Evolutionary conservation across 2,113 vertebrate genomes (phyloP).

Genomic region (Heliornis fulica): DNA sequence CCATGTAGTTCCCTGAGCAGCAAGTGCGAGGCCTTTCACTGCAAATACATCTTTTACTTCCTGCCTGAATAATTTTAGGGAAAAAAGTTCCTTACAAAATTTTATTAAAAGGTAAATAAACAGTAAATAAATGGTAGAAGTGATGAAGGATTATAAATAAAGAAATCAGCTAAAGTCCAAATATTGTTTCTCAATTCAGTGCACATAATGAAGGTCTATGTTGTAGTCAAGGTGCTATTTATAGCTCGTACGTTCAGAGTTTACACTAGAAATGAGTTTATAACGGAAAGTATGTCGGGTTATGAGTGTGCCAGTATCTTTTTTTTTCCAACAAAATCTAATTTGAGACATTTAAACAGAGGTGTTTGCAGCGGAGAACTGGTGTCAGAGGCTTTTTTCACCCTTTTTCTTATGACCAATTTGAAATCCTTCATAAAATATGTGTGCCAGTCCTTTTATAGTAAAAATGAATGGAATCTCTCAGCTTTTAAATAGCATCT

Average conservation of each 20-base stretch:
- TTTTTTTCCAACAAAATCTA: conserved; percentile 41
- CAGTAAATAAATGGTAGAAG: not conserved
- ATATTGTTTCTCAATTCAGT: not conserved
- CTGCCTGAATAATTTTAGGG: not conserved
- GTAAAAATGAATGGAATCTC: conserved; percentile 6
- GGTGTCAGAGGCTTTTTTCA: not conserved
- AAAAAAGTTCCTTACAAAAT: not conserved
- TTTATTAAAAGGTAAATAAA: not conserved
- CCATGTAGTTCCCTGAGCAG: not conserved
- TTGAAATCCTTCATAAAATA: not conserved
- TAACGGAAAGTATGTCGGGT: conserved; percentile 33
- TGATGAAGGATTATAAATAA: not conserved
- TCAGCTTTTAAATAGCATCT: not conserved
- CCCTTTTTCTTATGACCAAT: not conserved
- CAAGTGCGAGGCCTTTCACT: not conserved
- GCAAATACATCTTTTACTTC: not conserved
- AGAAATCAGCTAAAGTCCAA: not conserved
- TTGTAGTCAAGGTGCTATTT: conserved; percentile 31
- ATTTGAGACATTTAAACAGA: conserved; percentile 27
- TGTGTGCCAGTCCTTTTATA: conserved; percentile 10
- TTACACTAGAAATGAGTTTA: conserved; percentile 53
- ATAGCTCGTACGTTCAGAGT: conserved; percentile 4
- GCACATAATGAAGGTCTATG: not conserved
- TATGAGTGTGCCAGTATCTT: conserved; percentile 17
- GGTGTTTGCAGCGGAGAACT: not conserved